A percentile compares a stretch with the other conserved stretches of the same genome.
These are phyloP conservation scores for Aphrophora alni DNA, from an alignment of 2,888 invertebrate genomes.

Conservation along the genomic window DNA sequence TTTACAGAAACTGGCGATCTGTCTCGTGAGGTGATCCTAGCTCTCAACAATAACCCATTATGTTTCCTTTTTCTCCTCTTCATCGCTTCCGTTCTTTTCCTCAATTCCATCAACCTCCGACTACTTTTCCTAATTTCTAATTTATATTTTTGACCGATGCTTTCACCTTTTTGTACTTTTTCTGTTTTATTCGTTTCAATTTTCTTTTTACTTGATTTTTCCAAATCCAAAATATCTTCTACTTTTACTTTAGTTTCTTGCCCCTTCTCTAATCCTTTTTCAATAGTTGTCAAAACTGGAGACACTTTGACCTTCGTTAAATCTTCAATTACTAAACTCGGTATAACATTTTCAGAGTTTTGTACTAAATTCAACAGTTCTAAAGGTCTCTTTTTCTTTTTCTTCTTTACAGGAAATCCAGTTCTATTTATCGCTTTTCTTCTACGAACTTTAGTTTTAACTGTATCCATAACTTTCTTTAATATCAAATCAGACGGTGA, in stretches of 20 bases:
- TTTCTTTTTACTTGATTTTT: conserved; percentile 12
- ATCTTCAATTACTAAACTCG: conserved; percentile 42
- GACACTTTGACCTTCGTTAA: conserved; percentile 36
- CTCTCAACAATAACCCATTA: conserved; percentile 16
- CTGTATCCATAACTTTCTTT: conserved; percentile 48
- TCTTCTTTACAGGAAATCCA: conserved; percentile 84
- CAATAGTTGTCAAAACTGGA: not conserved
- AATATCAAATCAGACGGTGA: conserved; percentile 47
- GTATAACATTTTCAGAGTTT: not conserved
- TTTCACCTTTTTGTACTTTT: conserved; percentile 21
- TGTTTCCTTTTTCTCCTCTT: conserved; percentile 46
- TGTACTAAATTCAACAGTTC: not conserved
- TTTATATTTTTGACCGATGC: conserved; percentile 31
- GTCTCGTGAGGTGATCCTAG: conserved; percentile 17
- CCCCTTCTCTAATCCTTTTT: conserved; percentile 3
- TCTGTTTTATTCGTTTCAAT: conserved; percentile 21
- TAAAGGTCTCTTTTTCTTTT: conserved; percentile 73
- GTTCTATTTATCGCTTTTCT: conserved; percentile 84
- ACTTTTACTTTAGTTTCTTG: conserved; percentile 22
- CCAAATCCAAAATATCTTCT: not conserved
- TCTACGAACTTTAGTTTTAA: conserved; percentile 63
- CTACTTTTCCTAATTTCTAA: conserved; percentile 42
- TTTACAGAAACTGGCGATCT: not conserved
- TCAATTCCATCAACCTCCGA: conserved; percentile 43
- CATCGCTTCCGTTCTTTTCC: conserved; percentile 41